A percentile compares a stretch with the other conserved stretches of the same genome.
Evolutionary conservation across 2,888 invertebrate species (phyloP).

Genomic region (Acronicta leporina): DNA sequence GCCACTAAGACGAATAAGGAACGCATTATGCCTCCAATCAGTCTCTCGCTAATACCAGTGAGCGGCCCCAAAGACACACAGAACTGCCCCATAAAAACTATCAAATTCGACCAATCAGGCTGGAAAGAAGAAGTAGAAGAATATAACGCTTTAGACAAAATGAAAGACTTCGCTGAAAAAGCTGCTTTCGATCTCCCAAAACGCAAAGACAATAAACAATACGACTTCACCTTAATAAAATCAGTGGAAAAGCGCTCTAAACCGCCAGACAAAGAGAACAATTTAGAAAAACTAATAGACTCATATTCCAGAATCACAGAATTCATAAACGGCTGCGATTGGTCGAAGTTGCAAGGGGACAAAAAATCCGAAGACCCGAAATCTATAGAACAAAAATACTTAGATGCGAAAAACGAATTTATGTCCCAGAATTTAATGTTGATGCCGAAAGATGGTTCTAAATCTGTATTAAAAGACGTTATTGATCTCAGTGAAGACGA

Average conservation of each 20-base stretch:
- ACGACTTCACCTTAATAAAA: constrained; percentile 54
- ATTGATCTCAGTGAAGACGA: constrained; percentile 83
- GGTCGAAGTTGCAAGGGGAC: constrained; percentile 77
- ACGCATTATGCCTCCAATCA: constrained; percentile 83
- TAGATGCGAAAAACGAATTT: constrained; percentile 85
- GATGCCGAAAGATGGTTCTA: constrained; percentile 78
- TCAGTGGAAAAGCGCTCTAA: constrained; percentile 69
- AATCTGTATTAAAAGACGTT: constrained; percentile 77
- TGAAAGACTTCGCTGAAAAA: constrained; percentile 87
- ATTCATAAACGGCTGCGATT: constrained; percentile 86
- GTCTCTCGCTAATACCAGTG: constrained; percentile 84
- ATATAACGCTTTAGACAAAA: constrained; percentile 86
- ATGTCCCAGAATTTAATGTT: constrained; percentile 84
- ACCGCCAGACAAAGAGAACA: constrained; percentile 75
- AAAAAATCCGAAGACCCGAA: constrained; percentile 76
- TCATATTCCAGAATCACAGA: constrained; percentile 85
- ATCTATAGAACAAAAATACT: constrained; percentile 81
- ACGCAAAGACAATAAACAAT: constrained; percentile 66
- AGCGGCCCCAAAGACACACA: constrained; percentile 72
- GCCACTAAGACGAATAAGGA: constrained; percentile 74
- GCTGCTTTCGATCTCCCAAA: constrained; percentile 84
- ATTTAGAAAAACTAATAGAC: constrained; percentile 80
- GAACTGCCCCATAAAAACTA: constrained; percentile 76
- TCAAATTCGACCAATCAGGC: constrained; percentile 72
- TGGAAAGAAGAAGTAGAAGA: constrained; percentile 80